Conservation (phyloP, 23 tunicate genomes). For the Clavelina lepadiformis region DNA sequence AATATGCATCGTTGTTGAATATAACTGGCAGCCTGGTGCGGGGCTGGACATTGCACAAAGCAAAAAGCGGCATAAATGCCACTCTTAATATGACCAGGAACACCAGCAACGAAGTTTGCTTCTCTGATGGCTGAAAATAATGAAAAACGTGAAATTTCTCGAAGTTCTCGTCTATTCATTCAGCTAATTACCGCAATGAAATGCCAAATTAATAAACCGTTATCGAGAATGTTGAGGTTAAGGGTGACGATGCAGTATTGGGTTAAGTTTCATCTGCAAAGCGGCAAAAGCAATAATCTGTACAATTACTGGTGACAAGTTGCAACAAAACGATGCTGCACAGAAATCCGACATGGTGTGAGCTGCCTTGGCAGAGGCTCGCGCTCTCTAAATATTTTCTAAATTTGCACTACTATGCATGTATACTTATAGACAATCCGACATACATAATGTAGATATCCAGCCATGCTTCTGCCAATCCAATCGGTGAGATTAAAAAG, state of each 20-base stretch:
- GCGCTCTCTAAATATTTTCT: not conserved
- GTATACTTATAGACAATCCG: too few species aligned
- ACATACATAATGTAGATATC: slow-evolving; percentile 67
- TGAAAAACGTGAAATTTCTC: too few species aligned
- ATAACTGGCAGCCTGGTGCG: slow-evolving; percentile 45
- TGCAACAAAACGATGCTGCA: too few species aligned
- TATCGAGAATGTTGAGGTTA: too few species aligned
- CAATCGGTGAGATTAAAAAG: slow-evolving; percentile 73
- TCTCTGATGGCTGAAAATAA: slow-evolving; percentile 73
- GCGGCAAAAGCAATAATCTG: too few species aligned
- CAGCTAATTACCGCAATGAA: too few species aligned
- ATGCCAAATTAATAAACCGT: too few species aligned
- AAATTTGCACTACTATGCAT: not conserved
- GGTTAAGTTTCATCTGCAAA: too few species aligned
- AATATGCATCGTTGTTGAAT: slow-evolving; percentile 41
- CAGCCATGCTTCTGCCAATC: slow-evolving; percentile 72
- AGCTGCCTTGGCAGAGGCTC: not conserved
- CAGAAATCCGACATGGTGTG: too few species aligned
- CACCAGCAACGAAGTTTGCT: slow-evolving; percentile 20
- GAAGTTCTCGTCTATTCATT: too few species aligned
- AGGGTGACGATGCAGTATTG: too few species aligned
- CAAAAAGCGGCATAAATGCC: slow-evolving; percentile 57
- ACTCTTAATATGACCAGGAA: slow-evolving; percentile 42
- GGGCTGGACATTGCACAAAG: slow-evolving; percentile 74
- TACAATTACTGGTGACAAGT: too few species aligned